phyloP scores from a whole-genome alignment of 2,888 invertebrate species.

The Hemaris fuciformis region DNA sequence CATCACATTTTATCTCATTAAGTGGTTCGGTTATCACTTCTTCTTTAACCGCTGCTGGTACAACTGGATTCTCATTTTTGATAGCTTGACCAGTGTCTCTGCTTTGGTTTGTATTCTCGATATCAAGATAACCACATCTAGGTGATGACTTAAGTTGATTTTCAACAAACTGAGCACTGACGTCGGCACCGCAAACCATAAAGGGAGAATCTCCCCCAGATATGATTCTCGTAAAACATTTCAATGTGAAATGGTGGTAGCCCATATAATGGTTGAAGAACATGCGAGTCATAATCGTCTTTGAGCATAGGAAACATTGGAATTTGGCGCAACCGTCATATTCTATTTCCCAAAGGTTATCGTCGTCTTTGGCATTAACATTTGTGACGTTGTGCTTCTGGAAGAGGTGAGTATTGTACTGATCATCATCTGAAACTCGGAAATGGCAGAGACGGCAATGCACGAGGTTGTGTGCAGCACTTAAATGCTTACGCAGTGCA shows the following conservation, averaged over 20 bases:
- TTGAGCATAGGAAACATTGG: slow-evolving; percentile 62
- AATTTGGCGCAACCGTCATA: slow-evolving; percentile 53
- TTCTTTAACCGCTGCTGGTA: slow-evolving; percentile 31
- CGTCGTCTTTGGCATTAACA: slow-evolving; percentile 50
- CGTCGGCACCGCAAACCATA: slow-evolving; percentile 62
- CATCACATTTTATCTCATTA: slow-evolving; percentile 5
- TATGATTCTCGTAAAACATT: slow-evolving; percentile 63
- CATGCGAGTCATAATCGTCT: slow-evolving; percentile 45
- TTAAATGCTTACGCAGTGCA: slow-evolving; percentile 57
- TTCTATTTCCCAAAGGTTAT: slow-evolving; percentile 61
- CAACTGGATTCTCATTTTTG: background rate
- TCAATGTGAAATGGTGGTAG: slow-evolving; percentile 70
- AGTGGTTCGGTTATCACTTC: slow-evolving; percentile 31
- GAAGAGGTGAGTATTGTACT: slow-evolving; percentile 62
- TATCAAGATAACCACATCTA: slow-evolving; percentile 60
- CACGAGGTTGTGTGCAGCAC: slow-evolving; percentile 56
- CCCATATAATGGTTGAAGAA: slow-evolving; percentile 74
- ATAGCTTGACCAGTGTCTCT: background rate
- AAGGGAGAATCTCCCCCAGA: slow-evolving; percentile 65
- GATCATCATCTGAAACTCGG: slow-evolving; percentile 59
- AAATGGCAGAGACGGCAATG: slow-evolving; percentile 74
- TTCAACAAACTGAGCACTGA: slow-evolving; percentile 61
- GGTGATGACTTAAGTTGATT: slow-evolving; percentile 52
- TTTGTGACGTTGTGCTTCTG: slow-evolving; percentile 69
- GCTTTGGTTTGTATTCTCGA: slow-evolving; percentile 20